Evolutionary conservation across 1,140 invertebrate species (phyloP).

Genomic region (Ceratosolen solmsi): DNA sequence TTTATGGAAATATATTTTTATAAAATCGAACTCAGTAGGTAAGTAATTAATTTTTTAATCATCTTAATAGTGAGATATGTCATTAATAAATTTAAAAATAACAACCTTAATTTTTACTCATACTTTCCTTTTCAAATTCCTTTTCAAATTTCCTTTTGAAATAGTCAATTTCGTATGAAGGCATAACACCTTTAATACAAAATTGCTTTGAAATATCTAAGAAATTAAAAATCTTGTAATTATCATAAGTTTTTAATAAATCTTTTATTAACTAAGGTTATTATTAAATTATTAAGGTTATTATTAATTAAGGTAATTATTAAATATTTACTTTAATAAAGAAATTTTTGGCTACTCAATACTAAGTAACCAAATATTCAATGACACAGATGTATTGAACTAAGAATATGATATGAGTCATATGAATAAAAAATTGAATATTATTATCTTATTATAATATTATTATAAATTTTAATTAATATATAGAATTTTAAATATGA

Average conservation of each 20-base stretch:
- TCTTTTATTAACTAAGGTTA: too few relatives aligned
- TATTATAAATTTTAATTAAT: background rate
- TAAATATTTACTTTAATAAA: background rate
- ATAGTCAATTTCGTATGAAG: too few relatives aligned
- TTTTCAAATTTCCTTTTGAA: too few relatives aligned
- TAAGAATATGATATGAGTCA: background rate
- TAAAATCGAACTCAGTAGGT: background rate
- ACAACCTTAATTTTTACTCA: background rate
- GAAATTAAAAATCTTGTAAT: background rate
- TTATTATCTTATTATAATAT: background rate
- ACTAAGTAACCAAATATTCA: background rate
- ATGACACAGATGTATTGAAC: background rate
- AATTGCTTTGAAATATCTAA: background rate
- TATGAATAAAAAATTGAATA: background rate
- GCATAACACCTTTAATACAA: background rate
- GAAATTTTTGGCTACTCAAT: background rate
- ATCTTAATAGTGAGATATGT: constrained; percentile 4
- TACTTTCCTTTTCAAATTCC: background rate
- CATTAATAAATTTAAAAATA: constrained; percentile 31
- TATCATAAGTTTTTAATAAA: background rate
- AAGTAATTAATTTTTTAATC: constrained; percentile 6
- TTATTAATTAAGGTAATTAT: background rate
- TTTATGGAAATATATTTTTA: background rate
- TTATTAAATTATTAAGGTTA: too few relatives aligned
- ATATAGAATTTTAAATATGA: background rate